Conservation (phyloP, 2,888 invertebrate genomes). For the Callinectes sapidus region DNA sequence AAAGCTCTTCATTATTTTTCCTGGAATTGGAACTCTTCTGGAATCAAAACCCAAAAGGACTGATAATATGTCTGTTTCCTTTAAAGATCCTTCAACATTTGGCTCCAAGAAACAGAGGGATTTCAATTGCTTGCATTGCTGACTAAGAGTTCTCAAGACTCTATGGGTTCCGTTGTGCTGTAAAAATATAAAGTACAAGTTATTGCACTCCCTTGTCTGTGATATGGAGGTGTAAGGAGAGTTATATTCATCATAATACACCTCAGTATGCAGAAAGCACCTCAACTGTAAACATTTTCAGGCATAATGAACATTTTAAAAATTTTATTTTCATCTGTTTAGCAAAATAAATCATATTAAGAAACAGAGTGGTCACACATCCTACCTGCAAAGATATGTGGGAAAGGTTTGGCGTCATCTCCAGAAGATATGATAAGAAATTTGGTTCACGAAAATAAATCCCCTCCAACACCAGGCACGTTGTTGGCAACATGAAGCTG, state of each 20-base stretch:
- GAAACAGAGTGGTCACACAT: not conserved
- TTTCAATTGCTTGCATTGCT: slow-evolving; percentile 2
- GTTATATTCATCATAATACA: not conserved
- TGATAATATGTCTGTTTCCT: slow-evolving; percentile 44
- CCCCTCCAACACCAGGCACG: slow-evolving; percentile 53
- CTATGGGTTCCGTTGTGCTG: slow-evolving; percentile 28
- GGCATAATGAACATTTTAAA: not conserved
- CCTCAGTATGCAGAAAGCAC: not conserved
- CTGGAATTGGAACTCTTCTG: not conserved
- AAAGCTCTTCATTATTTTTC: slow-evolving; percentile 35
- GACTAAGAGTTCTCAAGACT: slow-evolving; percentile 23
- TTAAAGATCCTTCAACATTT: not conserved
- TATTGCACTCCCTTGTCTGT: not conserved
- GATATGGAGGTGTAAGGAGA: not conserved
- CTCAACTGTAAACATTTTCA: not conserved
- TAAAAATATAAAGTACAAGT: slow-evolving; percentile 4
- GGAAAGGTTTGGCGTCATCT: slow-evolving; percentile 35
- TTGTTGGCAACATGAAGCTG: slow-evolving; percentile 44
- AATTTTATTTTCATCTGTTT: not conserved
- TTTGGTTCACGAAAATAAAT: slow-evolving; percentile 52
- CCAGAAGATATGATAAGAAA: slow-evolving; percentile 14
- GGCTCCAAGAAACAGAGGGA: slow-evolving; percentile 34
- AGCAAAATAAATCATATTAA: not conserved
- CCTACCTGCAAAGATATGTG: slow-evolving; percentile 43
- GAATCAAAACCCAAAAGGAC: slow-evolving; percentile 49